phyloP scores from a whole-genome alignment of 2,888 invertebrate genomes.

The Caenorhabditis imperialis region DNA sequence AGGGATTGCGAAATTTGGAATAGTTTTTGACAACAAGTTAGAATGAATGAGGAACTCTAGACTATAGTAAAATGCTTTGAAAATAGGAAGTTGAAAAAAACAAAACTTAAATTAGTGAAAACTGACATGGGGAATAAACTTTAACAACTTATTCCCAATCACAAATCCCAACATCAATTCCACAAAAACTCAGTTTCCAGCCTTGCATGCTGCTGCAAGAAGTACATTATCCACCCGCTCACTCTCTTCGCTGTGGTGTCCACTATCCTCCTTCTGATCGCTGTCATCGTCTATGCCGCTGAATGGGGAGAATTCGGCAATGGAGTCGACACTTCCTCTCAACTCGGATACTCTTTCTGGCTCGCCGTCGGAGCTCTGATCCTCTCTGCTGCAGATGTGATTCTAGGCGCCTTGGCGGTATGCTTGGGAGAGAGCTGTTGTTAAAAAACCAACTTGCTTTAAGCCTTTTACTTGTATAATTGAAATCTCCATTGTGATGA shows the following conservation, averaged over 20 bases:
- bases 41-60: too few relatives aligned
- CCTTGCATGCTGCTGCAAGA: conserved; percentile 64
- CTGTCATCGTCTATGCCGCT: conserved; percentile 62
- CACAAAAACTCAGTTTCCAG: too few relatives aligned
- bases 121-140: too few relatives aligned
- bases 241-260: conserved; percentile 53
- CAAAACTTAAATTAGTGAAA: too few relatives aligned
- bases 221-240: conserved; percentile 65
- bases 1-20: neutral
- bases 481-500: conserved; percentile 6
- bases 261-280: conserved; percentile 53
- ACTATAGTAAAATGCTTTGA: too few relatives aligned
- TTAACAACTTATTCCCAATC: too few relatives aligned
- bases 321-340: conserved; percentile 18
- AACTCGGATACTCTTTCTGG: conserved; percentile 66
- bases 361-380: conserved; percentile 60
- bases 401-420: conserved; percentile 57
- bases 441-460: conserved; percentile 28
- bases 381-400: conserved; percentile 54
- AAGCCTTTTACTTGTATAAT: neutral
- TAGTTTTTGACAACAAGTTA: conserved; percentile 1
- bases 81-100: too few relatives aligned
- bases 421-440: conserved; percentile 64
- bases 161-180: too few relatives aligned
- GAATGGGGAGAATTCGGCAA: conserved; percentile 28